Base-by-base conservation (phyloP, 2,888 invertebrate genomes). In the Lumbricus terrestris region DNA sequence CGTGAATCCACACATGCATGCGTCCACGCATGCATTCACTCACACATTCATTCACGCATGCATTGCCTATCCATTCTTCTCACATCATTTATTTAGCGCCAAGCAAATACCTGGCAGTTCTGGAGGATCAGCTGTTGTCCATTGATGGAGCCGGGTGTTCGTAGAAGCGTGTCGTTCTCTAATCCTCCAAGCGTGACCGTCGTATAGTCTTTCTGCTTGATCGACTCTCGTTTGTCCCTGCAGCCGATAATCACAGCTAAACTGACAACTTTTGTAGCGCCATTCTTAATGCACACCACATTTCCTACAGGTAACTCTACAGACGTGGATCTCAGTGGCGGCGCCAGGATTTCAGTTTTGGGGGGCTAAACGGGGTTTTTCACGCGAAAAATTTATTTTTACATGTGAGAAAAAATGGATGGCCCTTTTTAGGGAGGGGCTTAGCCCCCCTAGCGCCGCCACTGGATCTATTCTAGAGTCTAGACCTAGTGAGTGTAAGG, bases 51-150 rank as follows among this genome's bases (percentile, higher is more conserved):
- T 18, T 18, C 47, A 47, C 20, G 16, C 20, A 47, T 18, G 16
- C 47, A 47, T 18, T 18, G 16, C 20, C 20, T 18, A 69, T 69
- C 69, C 69, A 90, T 35, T 20, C n/a, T 37, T 90, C 16, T n/a
- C 18, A 90, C n/a, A 69, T 69, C 69, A 69, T 69, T 69, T 69
- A 69, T 23, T 3, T 54, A 54, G 47, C 47, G 20, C 3, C 47
- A 47, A 47, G 3, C 47, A 47, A n/a, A 47, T 42, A 95, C 95
- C 93, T 95, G 94, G 93, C 96, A 96, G 92, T 96, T 96, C 92
- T 96, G 95, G 82, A 96, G 95, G 83, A 96, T 94, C 92, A 96
- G 96, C 93, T 96, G 96, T 92, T 96, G 95, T 13, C 96, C 96
- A 92, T 95, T 94, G 34, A 96, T 94, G n/a, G 95, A 93, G 15